Percentiles rank a stretch among this genome's conserved stretches.
These are phyloP conservation scores for Centropus unirufus DNA, from an alignment of 2,113 vertebrate genomes.

Conservation along the genomic window DNA sequence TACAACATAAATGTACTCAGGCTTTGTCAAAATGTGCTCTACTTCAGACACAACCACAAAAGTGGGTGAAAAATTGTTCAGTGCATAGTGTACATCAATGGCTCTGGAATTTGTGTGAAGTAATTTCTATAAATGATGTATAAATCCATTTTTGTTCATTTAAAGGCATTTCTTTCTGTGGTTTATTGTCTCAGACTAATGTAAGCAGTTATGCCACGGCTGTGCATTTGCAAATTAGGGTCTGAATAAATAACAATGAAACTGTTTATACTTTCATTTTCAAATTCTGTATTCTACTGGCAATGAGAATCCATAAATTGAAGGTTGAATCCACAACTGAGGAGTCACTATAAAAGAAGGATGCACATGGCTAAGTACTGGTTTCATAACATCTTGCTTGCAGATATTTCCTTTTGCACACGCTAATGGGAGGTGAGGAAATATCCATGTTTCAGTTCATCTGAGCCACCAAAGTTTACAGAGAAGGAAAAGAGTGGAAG, in stretches of 20 bases:
- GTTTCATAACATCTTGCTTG: slow-evolving; percentile 16
- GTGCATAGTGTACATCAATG: neutral
- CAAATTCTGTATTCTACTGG: neutral
- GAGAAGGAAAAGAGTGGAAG: slow-evolving; percentile 31
- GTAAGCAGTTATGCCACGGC: neutral
- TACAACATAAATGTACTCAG: neutral
- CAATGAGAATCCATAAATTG: neutral
- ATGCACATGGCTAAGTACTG: neutral
- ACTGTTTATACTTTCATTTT: slow-evolving; percentile 3
- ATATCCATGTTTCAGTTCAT: slow-evolving; percentile 17
- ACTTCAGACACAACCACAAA: neutral
- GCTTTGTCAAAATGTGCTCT: neutral
- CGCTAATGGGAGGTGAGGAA: neutral
- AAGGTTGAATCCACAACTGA: neutral
- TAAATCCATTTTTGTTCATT: neutral
- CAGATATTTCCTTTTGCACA: slow-evolving; percentile 31
- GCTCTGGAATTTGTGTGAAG: neutral
- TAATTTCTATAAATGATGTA: slow-evolving; percentile 2
- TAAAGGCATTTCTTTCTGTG: neutral
- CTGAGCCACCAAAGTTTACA: slow-evolving; percentile 17
- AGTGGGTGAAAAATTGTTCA: neutral
- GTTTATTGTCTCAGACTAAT: neutral
- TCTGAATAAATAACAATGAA: slow-evolving; percentile 14
- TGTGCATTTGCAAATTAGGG: neutral
- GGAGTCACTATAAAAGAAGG: neutral